Percentiles rank a stretch among this genome's conserved stretches.
Evolutionary conservation across 1,140 invertebrate genomes (phyloP).

Genomic region (Drosophila mayri): DNA sequence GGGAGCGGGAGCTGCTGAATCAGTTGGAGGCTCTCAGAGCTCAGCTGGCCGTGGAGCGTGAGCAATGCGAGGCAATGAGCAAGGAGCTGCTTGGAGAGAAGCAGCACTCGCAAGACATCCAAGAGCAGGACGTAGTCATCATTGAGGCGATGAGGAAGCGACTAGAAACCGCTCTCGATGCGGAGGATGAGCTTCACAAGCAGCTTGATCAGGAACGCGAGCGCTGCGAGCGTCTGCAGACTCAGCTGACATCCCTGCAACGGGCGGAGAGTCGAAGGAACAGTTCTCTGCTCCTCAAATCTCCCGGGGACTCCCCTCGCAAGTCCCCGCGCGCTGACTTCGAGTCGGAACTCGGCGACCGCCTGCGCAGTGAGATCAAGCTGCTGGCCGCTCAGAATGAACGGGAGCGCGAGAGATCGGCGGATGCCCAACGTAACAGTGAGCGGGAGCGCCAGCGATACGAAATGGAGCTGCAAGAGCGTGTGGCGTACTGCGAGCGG

Average conservation of each 20-base stretch:
- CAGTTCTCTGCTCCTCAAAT: conserved; percentile 68
- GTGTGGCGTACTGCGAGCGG: conserved; percentile 86
- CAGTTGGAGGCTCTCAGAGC: conserved; percentile 81
- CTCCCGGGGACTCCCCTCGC: conserved; percentile 73
- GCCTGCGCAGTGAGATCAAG: conserved; percentile 86
- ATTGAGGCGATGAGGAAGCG: conserved; percentile 88
- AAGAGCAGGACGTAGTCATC: conserved; percentile 87
- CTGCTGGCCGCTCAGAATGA: conserved; percentile 86
- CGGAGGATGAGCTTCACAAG: conserved; percentile 88
- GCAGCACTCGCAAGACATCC: conserved; percentile 85
- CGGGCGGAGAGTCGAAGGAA: conserved; percentile 74
- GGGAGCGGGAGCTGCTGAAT: conserved; percentile 76
- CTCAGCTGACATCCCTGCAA: conserved; percentile 75
- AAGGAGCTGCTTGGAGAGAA: conserved; percentile 86
- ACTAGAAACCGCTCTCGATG: conserved; percentile 87
- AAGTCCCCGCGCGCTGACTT: conserved; percentile 78
- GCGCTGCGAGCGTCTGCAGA: conserved; percentile 86
- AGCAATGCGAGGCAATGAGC: conserved; percentile 85
- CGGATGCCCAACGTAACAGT: conserved; percentile 85
- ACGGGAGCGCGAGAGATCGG: conserved; percentile 84
- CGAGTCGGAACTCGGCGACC: conserved; percentile 85
- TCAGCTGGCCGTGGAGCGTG: conserved; percentile 85
- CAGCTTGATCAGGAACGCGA: conserved; percentile 86
- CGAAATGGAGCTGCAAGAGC: conserved; percentile 86
- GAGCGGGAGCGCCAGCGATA: conserved; percentile 85